phyloP scores from a whole-genome alignment of 2,113 vertebrate genomes.

The Sturnira hondurensis region DNA sequence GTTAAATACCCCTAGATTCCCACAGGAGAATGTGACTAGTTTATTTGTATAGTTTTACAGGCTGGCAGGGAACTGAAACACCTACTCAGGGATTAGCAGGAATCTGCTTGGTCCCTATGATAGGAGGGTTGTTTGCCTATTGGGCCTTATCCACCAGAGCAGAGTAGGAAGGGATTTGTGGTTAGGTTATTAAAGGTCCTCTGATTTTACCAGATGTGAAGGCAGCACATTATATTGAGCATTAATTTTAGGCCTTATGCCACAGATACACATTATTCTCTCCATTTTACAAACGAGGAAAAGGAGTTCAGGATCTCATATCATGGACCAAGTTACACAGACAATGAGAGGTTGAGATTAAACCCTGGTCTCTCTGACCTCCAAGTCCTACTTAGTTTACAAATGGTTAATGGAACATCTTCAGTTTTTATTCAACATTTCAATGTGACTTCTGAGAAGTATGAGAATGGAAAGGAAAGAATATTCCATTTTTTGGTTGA shows the following conservation, averaged over 20 bases:
- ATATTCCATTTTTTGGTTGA: not conserved
- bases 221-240: not conserved
- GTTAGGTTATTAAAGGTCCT: not conserved
- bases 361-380: not conserved
- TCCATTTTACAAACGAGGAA: not conserved
- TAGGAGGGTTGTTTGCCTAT: not conserved
- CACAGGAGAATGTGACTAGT: not conserved
- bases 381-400: not conserved
- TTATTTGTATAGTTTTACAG: not conserved
- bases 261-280: not conserved
- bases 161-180: not conserved
- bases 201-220: not conserved
- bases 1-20: not conserved
- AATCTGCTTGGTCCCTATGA: not conserved
- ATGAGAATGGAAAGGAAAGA: constrained; percentile 17
- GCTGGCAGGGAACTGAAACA: not conserved
- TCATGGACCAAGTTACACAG: not conserved
- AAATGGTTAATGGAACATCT: not conserved
- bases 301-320: not conserved
- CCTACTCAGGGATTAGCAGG: not conserved
- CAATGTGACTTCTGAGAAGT: not conserved
- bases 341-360: not conserved
- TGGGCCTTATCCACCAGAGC: not conserved
- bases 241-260: not conserved
- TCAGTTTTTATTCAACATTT: not conserved